Percentiles rank a stretch among this genome's conserved stretches.
Conservation (phyloP, 2,888 invertebrate genomes). For the Seladonia tumulorum region DNA sequence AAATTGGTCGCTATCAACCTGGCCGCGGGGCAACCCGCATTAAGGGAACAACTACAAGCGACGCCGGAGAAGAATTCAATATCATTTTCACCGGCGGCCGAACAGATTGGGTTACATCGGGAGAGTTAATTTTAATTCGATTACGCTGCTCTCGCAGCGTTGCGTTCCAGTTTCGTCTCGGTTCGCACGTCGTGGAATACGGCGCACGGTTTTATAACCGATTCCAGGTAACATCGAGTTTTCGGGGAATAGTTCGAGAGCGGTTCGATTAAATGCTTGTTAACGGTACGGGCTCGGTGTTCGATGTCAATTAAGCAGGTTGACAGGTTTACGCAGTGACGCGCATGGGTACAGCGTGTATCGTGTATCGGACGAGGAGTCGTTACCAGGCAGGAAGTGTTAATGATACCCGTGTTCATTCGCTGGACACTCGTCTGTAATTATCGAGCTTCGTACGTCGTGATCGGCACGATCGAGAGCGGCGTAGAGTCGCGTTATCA, state of each 20-base stretch:
- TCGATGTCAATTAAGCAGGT: constrained; percentile 76
- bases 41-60: constrained; percentile 63
- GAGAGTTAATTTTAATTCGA: constrained; percentile 59
- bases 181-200: neutral
- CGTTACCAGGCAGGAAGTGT: constrained; percentile 83
- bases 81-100: constrained; percentile 9
- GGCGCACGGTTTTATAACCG: neutral
- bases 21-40: constrained; percentile 70
- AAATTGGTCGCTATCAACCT: constrained; percentile 80
- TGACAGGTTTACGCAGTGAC: constrained; percentile 81
- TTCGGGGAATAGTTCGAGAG: neutral
- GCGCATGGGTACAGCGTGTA: constrained; percentile 74
- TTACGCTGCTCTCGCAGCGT: neutral
- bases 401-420: constrained; percentile 84
- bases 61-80: constrained; percentile 39
- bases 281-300: constrained; percentile 44
- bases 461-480: constrained; percentile 62
- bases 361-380: constrained; percentile 81
- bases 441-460: constrained; percentile 78
- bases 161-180: neutral
- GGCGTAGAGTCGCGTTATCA: constrained; percentile 55
- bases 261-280: constrained; percentile 8
- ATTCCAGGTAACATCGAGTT: neutral
- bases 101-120: constrained; percentile 19
- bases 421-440: constrained; percentile 82